Evolutionary conservation across 2,797 vertebrate species (phyloP), one percentile per base, ranked within the genome.

Genomic region (Alcedo atthis): DNA sequence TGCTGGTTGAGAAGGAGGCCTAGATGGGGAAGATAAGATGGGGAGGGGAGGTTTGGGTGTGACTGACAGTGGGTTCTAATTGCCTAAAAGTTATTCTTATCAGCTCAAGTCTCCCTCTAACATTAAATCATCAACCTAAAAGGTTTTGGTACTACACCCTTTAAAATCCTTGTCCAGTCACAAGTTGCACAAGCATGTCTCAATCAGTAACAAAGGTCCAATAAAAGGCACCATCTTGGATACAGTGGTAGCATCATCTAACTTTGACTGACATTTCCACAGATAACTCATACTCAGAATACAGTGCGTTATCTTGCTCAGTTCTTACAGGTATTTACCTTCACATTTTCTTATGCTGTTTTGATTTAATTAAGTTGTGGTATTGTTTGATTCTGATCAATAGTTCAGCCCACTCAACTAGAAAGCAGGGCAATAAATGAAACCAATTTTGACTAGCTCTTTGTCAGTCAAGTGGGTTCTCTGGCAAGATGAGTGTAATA

Each of bases 381-480:
- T 87, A 83, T 83, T 24, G 58, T 91, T 93, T 94, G 67, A 88
- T 93, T 75, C 67, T 61, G 62, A 77, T 91, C 85, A 87, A 8
- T 80, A 68, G 85, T 94, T 94, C 9, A 49, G 9, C 58, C 24
- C 68, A 75, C 49, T 87, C 82, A 89, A 80, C 58, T 77, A 76
- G 37, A 53, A 92, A 92, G 86, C 76, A 87, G 55, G 48, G 75
- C 37, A 95, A 89, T 94, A 94, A 94, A 91, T 77, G 18, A 89
- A 89, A 80, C 54, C 49, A 74, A 69, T 92, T 95, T 92, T 89
- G 49, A 79, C 49, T 80, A 57, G 67, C 51, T 63, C 55, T 67
- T 68, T 93, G 61, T 75, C 28, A 77, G 78, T 94, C 73, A 93
- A 61, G 73, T 90, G 69, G 64, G 61, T 90, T 94, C 69, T 93